Conservation (phyloP, 2,113 vertebrate species). For the Catagonus wagneri region DNA sequence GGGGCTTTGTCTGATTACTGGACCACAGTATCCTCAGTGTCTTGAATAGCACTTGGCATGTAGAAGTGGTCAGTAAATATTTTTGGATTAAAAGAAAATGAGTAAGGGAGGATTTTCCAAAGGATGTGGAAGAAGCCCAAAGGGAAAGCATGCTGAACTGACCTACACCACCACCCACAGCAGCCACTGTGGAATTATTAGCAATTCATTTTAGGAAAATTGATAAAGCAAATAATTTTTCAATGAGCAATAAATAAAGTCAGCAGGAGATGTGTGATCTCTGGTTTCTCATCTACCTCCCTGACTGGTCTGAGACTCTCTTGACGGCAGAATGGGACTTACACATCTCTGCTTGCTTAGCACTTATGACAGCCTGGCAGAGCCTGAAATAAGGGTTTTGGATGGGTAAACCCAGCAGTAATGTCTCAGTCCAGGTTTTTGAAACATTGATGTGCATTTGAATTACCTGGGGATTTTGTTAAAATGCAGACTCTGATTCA, state of each 20-base stretch:
- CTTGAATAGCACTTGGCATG: background rate
- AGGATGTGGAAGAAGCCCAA: background rate
- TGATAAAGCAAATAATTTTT: constrained; percentile 7
- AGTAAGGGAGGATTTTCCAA: background rate
- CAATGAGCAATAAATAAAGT: background rate
- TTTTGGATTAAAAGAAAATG: background rate
- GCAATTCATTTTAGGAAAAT: constrained; percentile 38
- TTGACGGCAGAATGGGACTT: background rate
- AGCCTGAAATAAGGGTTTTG: background rate
- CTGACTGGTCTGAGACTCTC: background rate
- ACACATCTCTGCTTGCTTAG: background rate
- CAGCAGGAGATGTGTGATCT: background rate
- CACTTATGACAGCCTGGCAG: background rate
- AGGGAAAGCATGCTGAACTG: background rate
- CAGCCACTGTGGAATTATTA: background rate
- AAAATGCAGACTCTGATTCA: background rate
- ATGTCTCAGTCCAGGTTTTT: background rate
- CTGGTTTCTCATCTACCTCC: background rate
- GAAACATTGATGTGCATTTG: background rate
- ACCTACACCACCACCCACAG: background rate
- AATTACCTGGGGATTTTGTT: background rate
- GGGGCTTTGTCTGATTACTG: background rate
- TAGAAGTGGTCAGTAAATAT: background rate
- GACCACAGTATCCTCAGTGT: background rate
- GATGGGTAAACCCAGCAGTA: background rate